Evolutionary conservation across 2,113 vertebrate genomes (phyloP).

Genomic region (Muntiacus reevesi): DNA sequence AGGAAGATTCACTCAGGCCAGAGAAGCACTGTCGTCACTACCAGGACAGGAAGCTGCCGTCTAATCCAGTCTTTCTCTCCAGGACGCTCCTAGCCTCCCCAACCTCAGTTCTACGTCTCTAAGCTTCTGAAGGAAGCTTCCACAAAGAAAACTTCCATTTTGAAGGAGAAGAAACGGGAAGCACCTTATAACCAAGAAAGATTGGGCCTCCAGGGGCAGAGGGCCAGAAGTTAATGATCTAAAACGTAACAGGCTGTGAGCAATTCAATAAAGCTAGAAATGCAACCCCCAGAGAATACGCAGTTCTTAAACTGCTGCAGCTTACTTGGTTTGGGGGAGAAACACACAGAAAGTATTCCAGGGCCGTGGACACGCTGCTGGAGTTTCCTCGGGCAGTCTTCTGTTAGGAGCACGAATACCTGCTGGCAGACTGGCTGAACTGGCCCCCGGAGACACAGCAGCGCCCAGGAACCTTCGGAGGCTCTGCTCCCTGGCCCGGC

Average conservation of each 20-base stretch:
- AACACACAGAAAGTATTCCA: background rate
- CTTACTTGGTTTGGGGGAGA: background rate
- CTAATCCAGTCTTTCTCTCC: background rate
- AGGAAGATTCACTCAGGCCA: background rate
- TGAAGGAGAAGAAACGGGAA: background rate
- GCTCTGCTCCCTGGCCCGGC: background rate
- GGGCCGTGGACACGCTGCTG: background rate
- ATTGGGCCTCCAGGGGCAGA: fast-evolving
- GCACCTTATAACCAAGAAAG: background rate
- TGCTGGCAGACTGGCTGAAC: background rate
- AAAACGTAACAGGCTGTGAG: background rate
- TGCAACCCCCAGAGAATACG: background rate
- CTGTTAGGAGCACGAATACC: background rate
- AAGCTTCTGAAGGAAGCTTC: background rate
- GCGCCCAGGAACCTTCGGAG: background rate
- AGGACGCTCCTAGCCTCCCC: too few relatives aligned
- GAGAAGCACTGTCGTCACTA: background rate
- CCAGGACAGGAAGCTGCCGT: background rate
- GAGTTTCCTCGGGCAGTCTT: background rate
- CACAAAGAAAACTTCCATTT: background rate
- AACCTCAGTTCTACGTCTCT: background rate
- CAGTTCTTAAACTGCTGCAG: background rate
- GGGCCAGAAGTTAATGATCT: background rate
- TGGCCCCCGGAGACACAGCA: background rate
- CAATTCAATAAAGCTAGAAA: background rate